Base-by-base conservation (phyloP, 2,797 vertebrate genomes). In the Gephyroberyx darwinii region DNA sequence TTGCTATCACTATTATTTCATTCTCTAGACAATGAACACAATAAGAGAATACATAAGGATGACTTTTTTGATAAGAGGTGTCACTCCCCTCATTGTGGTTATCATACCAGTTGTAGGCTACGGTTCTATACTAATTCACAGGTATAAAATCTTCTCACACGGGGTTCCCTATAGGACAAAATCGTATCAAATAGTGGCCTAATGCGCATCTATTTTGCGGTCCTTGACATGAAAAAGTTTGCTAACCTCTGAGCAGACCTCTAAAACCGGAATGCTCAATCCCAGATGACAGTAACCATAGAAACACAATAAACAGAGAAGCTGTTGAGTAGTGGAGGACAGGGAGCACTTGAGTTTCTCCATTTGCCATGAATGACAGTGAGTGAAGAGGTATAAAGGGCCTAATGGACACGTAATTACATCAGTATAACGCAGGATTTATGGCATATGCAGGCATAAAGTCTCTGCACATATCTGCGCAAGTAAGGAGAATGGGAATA, bases 261-360 rank as follows among this genome's bases (percentile, higher is more conserved):
- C 41, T 56, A 69, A 63, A 56, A 30, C 39, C 43, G 62, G 61
- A 65, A 77, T 56, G 33, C 65, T 73, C 22, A 56, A 58, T 59
- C 37, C 33, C 55, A 52, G 31, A 74, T 84, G 65, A 78, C 66
- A 33, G 52, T 52, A 56, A 64, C 48, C 50, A 75, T 39, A 53
- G 71, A 17, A 63, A 58, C 10, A 65, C 53, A 63, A 69, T 73
- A 56, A 84, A 78, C 66, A 76, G 60, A 69, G 26, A 14, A 48
- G 50, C 43, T 65, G n/a, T 58, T 30, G 22, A 47, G 48, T 20
- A 58, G 51, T 48, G 57, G 62, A 68, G 53, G 43, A 52, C n/a
- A 26, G 22, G 47, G 45, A 20, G 10, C 9, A 14, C 39, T 51
- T 62, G 33, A 54, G 71, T 69, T 71, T 70, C 20, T 78, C 19